phyloP scores from a whole-genome alignment of 2,888 invertebrate species.

The Spisula subtruncata region DNA sequence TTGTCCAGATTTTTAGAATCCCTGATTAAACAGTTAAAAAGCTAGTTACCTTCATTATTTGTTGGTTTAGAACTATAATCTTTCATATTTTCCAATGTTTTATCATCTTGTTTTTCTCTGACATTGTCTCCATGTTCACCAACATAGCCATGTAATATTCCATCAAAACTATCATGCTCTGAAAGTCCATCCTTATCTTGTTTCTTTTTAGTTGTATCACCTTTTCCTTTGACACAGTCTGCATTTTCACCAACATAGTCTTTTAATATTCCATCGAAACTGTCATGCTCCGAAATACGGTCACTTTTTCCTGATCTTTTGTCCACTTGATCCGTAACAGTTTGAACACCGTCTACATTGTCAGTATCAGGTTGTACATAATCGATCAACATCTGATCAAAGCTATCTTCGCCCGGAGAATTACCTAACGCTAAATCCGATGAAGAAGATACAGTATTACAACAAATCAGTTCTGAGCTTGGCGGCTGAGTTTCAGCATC shows the following conservation, averaged over 20 bases:
- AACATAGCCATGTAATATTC: constrained; percentile 21
- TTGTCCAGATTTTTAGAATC: too few relatives aligned
- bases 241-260: background rate
- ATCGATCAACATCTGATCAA: constrained; percentile 12
- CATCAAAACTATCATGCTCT: constrained; percentile 51
- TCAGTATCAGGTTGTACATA: background rate
- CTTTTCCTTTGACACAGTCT: background rate
- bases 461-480: background rate
- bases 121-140: background rate
- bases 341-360: background rate
- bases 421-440: background rate
- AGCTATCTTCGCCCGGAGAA: background rate
- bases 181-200: background rate
- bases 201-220: background rate
- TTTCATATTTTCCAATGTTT: background rate
- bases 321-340: background rate
- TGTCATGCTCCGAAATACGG: constrained; percentile 25
- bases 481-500: constrained; percentile 29
- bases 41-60: background rate
- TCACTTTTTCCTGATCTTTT: background rate
- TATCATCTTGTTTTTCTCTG: background rate
- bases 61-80: background rate
- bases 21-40: too few relatives aligned
- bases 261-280: constrained; percentile 50
- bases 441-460: constrained; percentile 38